phyloP scores from a whole-genome alignment of 1,140 invertebrate genomes.

The Gonatopus flavifemur region DNA sequence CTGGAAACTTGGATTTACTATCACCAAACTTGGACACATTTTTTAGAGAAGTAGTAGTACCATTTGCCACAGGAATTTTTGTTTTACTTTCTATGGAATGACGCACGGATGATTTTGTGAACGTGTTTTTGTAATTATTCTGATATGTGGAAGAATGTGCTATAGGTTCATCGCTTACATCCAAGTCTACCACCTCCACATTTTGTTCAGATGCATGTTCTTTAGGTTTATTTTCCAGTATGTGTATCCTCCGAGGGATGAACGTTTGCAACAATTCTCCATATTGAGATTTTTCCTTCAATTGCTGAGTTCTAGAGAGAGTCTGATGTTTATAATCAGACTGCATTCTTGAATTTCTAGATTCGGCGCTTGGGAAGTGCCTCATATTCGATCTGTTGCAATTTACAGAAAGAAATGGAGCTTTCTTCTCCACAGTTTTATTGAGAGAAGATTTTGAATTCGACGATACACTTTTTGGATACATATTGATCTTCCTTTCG shows the following conservation, averaged over 20 bases:
- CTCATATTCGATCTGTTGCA: constrained; percentile 13
- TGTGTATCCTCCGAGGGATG: constrained; percentile 25
- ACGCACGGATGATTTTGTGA: background rate
- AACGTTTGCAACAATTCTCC: constrained; percentile 42
- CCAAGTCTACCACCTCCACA: constrained; percentile 39
- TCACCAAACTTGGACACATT: background rate
- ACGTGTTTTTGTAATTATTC: background rate
- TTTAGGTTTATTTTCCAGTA: constrained; percentile 19
- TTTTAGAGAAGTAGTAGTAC: constrained; percentile 4
- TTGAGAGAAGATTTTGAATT: no score
- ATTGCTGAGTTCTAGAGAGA: constrained; percentile 27
- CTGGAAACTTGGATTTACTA: constrained; percentile 3
- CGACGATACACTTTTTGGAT: no score
- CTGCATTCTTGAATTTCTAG: background rate
- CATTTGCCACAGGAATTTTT: constrained; percentile 2
- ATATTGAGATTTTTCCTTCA: constrained; percentile 46
- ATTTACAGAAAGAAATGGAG: background rate
- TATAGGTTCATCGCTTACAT: constrained; percentile 16
- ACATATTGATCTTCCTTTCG: constrained; percentile 10
- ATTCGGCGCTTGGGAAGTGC: constrained; percentile 4
- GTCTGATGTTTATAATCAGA: constrained; percentile 19
- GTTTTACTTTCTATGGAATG: background rate
- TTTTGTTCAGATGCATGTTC: constrained; percentile 14
- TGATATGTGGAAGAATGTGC: background rate
- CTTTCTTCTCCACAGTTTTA: no score